Evolutionary conservation across 1,140 invertebrate species (phyloP).

Genomic region (Drosophila seguyi): DNA sequence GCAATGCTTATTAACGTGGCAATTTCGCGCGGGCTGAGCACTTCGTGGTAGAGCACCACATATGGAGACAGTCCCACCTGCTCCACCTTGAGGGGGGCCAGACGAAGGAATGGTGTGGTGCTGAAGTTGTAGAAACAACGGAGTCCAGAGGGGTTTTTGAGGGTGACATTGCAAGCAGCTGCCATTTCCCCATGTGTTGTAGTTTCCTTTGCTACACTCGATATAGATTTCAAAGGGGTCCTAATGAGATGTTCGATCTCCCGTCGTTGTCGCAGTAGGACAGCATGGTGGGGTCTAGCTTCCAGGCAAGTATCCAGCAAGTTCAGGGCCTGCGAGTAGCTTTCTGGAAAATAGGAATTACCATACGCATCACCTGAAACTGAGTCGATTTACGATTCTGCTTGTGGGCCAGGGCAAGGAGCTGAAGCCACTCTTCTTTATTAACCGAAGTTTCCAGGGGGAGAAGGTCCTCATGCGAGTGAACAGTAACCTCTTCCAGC

Average conservation of each 20-base stretch:
- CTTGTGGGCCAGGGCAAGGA: neutral
- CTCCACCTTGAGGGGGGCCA: constrained; percentile 96
- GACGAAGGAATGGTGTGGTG: constrained; percentile 90
- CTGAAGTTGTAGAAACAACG: constrained; percentile 92
- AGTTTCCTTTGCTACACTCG: too few relatives aligned
- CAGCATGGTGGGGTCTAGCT: neutral
- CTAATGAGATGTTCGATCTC: neutral
- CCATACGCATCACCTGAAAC: constrained; percentile 6
- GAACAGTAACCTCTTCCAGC: neutral
- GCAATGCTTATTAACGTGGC: neutral
- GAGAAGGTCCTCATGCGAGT: neutral
- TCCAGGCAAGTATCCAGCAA: neutral
- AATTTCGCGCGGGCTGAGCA: constrained; percentile 94
- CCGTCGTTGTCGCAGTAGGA: neutral
- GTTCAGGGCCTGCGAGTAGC: constrained; percentile 29
- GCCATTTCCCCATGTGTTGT: neutral
- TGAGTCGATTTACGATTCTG: constrained; percentile 1
- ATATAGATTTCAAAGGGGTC: neutral
- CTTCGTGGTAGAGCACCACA: constrained; percentile 94
- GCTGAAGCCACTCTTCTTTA: neutral
- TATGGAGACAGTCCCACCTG: constrained; percentile 92
- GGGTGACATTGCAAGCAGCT: neutral
- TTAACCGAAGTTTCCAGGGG: neutral
- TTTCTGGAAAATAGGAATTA: neutral
- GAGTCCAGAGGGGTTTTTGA: constrained; percentile 83